Percentiles rank a stretch among this genome's conserved stretches.
Evolutionary conservation across 2,113 vertebrate species (phyloP).

Genomic region (Haemorhous mexicanus): DNA sequence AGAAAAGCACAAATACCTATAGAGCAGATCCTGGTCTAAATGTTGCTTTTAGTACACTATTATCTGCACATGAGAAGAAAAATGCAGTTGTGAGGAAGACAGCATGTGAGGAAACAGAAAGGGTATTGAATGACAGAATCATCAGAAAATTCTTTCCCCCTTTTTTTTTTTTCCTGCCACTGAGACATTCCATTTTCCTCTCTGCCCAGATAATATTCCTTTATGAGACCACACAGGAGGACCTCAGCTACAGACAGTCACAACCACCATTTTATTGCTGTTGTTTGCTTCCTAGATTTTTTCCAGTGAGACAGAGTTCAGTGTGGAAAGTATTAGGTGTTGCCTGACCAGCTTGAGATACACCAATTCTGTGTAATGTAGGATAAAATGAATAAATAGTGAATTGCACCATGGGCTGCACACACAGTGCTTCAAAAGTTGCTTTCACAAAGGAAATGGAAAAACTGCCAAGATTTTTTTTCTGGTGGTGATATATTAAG

Average conservation of each 20-base stretch:
- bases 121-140: neutral
- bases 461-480: neutral
- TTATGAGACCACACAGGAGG: neutral
- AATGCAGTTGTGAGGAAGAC: neutral
- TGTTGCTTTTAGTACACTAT: neutral
- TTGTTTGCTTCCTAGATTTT: neutral
- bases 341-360: neutral
- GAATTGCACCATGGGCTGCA: neutral
- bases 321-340: neutral
- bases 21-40: neutral
- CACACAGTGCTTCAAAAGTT: neutral
- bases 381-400: neutral
- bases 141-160: neutral
- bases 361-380: rapidly evolving
- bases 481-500: neutral
- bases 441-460: neutral
- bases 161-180: neutral
- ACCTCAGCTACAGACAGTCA: neutral
- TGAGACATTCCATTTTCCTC: neutral
- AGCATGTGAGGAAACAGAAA: neutral
- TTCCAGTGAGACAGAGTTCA: neutral
- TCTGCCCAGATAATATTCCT: neutral
- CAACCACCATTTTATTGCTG: neutral
- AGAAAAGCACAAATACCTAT: neutral
- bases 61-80: neutral